Evolutionary conservation across 1,140 invertebrate genomes (phyloP), one percentile per base, ranked within the genome.

Genomic region (Lordiphosa clarofinis): DNA sequence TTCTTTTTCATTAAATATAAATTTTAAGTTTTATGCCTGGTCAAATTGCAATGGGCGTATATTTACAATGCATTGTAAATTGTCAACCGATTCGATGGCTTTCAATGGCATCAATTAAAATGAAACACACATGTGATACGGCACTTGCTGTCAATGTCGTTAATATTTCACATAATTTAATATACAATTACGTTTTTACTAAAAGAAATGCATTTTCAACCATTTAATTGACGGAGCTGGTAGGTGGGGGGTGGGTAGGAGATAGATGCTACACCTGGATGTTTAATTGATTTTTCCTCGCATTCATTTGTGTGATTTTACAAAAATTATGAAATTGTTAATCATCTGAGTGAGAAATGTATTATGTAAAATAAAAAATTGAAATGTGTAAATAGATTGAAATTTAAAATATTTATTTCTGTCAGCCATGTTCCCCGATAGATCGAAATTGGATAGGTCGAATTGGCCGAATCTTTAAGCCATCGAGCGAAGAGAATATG

Each of bases 121-220:
- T 61, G 60, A 70, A 68, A 58, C 52, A 57, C 70, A 74, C 53
- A 49, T 62, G 48, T 54, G 28, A 21, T 8, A 8, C 11, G 10
- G 33, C 11, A 21, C 33, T 52, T 36, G 43, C 12, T 59, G 49
- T 31, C 58, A 33, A 33, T 54, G 68, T 59, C 57, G 75, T 67
- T 71, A 59, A 81, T 74, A 62, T 70, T 69, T 69, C 42, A 40
- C 43, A 66, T 81, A 65, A 71, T 74, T 70, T 53, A 52, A 78
- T 63, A 53, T 43, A 42, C 40, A 48, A 82, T 55, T 67, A 53
- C 70, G 11, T 50, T 53, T 49, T 60, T 53, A 53, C 55, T 68
- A 49, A 48, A 31, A 31, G 28, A 56, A 53, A 62, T 73, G 62
- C 67, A 67, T 57, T 71, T 72, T 39, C 31, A 82, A 75, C 73